phyloP scores from a whole-genome alignment of 2,797 vertebrate species.

The Chrysocyon brachyurus region DNA sequence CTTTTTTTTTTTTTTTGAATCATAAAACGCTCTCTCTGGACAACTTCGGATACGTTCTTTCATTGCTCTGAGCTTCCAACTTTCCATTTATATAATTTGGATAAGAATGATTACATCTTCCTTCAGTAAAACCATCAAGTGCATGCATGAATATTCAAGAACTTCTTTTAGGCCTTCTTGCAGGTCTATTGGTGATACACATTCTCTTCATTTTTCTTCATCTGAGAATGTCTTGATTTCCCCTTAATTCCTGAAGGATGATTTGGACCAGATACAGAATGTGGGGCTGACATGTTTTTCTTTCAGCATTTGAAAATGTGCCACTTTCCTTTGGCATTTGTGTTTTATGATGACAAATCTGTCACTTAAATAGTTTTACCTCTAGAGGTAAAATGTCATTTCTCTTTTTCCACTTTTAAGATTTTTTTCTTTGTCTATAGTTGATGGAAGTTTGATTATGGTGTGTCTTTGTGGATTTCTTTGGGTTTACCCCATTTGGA shows the following conservation, averaged over 20 bases:
- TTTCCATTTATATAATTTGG: not conserved
- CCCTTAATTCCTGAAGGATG: not conserved
- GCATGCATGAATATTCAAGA: not conserved
- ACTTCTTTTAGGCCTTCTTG: not conserved
- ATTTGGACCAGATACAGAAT: not conserved
- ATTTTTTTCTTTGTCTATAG: not conserved
- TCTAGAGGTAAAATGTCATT: not conserved
- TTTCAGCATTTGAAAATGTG: slow-evolving; percentile 21
- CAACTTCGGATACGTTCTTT: not conserved
- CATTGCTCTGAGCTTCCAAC: not conserved
- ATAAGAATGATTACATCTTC: not conserved
- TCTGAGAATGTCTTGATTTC: not conserved
- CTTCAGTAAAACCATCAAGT: not conserved
- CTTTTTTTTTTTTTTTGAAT: not conserved
- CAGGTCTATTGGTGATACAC: not conserved
- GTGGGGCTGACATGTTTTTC: not conserved
- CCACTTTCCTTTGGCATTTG: not conserved
- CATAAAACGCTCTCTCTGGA: not conserved
- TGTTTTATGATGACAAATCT: not conserved
- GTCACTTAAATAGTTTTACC: not conserved
- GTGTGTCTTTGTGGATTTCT: not conserved
- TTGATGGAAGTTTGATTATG: not conserved
- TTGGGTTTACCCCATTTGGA: not conserved
- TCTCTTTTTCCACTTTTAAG: not conserved
- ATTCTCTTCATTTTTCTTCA: not conserved